Evolutionary conservation across 2,113 vertebrate species (phyloP).

Genomic region (Laticauda laticaudata): DNA sequence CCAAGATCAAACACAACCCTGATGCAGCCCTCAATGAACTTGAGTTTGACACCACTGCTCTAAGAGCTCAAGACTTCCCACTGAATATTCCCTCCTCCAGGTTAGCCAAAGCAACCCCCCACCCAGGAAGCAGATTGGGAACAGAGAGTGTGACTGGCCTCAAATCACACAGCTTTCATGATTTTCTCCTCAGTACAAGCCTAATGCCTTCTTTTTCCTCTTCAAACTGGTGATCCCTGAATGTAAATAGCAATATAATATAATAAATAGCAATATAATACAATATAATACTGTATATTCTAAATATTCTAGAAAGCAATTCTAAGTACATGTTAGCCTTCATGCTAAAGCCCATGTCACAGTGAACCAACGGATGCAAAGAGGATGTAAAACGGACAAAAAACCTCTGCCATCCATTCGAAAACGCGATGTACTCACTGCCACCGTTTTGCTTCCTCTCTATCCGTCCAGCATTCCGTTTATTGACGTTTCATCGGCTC

Average conservation of each 20-base stretch:
- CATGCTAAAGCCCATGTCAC: too few species aligned
- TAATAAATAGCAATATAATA: neutral
- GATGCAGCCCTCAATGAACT: too few species aligned
- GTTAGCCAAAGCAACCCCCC: neutral
- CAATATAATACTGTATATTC: neutral
- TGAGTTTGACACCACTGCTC: too few species aligned
- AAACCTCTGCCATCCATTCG: too few species aligned
- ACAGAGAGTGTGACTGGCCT: neutral
- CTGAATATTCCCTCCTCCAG: neutral
- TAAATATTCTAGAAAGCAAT: neutral
- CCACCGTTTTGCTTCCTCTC: too few species aligned
- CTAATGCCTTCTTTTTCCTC: neutral
- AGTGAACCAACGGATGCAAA: too few species aligned
- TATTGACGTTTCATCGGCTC: too few species aligned
- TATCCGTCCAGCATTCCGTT: too few species aligned
- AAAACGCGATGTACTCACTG: too few species aligned
- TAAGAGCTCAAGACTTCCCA: neutral
- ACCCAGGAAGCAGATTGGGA: neutral
- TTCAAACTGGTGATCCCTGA: neutral
- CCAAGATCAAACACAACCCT: too few species aligned
- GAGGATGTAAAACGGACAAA: too few species aligned
- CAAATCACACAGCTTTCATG: neutral
- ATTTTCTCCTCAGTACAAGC: neutral
- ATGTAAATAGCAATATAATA: neutral
- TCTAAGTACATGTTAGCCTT: neutral